Evolutionary conservation across 2,113 vertebrate species (phyloP), one percentile per base, ranked within the genome.

Genomic region (Ivindomyrus marchei): DNA sequence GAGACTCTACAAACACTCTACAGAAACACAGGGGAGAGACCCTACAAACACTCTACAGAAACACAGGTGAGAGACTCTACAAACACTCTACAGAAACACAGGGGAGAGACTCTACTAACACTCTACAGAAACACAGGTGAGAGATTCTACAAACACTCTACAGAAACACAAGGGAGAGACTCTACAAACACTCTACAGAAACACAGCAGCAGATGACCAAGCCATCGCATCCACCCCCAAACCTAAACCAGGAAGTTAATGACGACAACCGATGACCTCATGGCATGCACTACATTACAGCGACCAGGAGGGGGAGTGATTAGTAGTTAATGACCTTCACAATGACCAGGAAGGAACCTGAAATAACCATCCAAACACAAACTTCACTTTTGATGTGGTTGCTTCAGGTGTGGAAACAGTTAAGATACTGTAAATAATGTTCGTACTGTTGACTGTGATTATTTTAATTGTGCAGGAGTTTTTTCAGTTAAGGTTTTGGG

Each of bases 241-340:
- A 47, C 80, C 42, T 77, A 36, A 17, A 39, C 31, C 70, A 77
- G 70, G 15, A 86, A 49, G 45, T 47, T 27, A 49, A 77, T 19
- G 11, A 52, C 1, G 70, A 10, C 7, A 27, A 53, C 36, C 5
- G 8, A 15, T 62, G 27, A 87, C 85, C 17, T 46, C 53, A 58
- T 45, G n/a, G 24, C 85, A 89, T 95, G 95, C 10, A 95, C 92
- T 96, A 95, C 91, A 90, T 85, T 90, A 80, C 85, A 85, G 89
- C 92, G 90, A 90, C 95, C 96, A 95, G 93, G 93, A 96, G 96
- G 95, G 94, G 96, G 95, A 94, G 94, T 89, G 90, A 91, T 93
- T 93, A 85, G 52, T 77, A 92, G 89, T 74, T 58, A 42, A 52
- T 46, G 49, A 52, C 88, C 85, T 85, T 50, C 27, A 87, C 88